Evolutionary conservation across 1,140 invertebrate species (phyloP), one percentile per base, ranked within the genome.

Genomic region (Liolophura sinensis): DNA sequence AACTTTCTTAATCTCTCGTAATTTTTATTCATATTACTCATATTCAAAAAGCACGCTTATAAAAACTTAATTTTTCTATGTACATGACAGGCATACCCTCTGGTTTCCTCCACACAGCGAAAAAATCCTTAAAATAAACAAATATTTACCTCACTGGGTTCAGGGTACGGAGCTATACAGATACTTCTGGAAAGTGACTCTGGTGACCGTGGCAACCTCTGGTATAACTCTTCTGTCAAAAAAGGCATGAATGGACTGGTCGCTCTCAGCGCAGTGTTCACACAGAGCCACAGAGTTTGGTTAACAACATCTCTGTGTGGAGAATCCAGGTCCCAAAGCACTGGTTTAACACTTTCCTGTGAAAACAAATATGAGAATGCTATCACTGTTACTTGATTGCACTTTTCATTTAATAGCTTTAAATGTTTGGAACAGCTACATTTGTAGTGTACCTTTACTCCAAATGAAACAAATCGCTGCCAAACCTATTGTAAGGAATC

Each of bases 331-430:
- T 74, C 76, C 76, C 77, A 76, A 74, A 85, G 75, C 87, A 81
- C 82, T 84, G 79, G 83, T 82, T 91, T 92, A 51, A 86, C 88
- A 59, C 86, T 90, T 87, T 90, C 90, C 89, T 90, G 73, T 50
- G 73, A 54, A 64, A 52, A 16, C 14, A 9, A 18, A 31, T 12
- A 40, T 24, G 14, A 46, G 16, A 20, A 22, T 7, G 11, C 20
- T 47, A 5, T 57, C 27, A 50, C 20, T 12, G 27, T 0, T 56
- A 27, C 22, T 16, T 40, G 12, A 15, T 18, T 50, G 22, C 51
- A 50, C 48, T 49, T 66, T 4, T 48, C 46, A 31, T 1, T 24
- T 7, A 16, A 60, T 0, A 40, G 58, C 4, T 22, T 16, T 3
- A 31, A 60, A 27, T 46, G n/a, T 57, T 15, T 31, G 12, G 22